Evolutionary conservation across 2,888 invertebrate species (phyloP).

Genomic region (Himalopsyche anomala): DNA sequence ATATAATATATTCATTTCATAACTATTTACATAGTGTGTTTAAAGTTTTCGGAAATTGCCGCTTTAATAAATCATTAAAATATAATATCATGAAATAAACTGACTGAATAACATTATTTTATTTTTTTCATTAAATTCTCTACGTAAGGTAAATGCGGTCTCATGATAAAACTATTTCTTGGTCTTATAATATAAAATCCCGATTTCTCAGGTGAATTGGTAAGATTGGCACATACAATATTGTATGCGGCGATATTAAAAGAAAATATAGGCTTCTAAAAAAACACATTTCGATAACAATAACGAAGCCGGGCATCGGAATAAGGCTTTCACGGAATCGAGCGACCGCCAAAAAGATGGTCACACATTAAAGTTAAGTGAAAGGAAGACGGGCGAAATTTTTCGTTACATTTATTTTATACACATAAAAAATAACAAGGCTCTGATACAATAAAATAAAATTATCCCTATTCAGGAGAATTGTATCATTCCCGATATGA

Average conservation of each 20-base stretch:
- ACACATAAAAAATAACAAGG: conserved; percentile 62
- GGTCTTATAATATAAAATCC: neutral
- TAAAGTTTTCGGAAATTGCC: too few relatives aligned
- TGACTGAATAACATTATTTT: too few relatives aligned
- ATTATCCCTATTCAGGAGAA: conserved; percentile 47
- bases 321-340: conserved; percentile 55
- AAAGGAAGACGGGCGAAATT: conserved; percentile 33
- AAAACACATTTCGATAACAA: conserved; percentile 57
- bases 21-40: too few relatives aligned
- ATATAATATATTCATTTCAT: too few relatives aligned
- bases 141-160: too few relatives aligned
- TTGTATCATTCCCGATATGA: conserved; percentile 39
- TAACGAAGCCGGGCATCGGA: conserved; percentile 58
- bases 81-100: too few relatives aligned
- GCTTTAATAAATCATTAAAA: too few relatives aligned
- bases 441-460: conserved; percentile 60
- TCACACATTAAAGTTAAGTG: conserved; percentile 45
- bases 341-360: conserved; percentile 54
- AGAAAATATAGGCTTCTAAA: conserved; percentile 19
- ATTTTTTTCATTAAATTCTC: too few relatives aligned
- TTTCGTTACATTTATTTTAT: conserved; percentile 59
- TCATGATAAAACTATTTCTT: too few relatives aligned
- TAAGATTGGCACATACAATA: too few relatives aligned
- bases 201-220: neutral
- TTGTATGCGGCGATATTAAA: neutral